Percentiles rank a stretch among this genome's conserved stretches.
Evolutionary conservation across 2,113 vertebrate genomes (phyloP).

Genomic region (Anseranas semipalmata): DNA sequence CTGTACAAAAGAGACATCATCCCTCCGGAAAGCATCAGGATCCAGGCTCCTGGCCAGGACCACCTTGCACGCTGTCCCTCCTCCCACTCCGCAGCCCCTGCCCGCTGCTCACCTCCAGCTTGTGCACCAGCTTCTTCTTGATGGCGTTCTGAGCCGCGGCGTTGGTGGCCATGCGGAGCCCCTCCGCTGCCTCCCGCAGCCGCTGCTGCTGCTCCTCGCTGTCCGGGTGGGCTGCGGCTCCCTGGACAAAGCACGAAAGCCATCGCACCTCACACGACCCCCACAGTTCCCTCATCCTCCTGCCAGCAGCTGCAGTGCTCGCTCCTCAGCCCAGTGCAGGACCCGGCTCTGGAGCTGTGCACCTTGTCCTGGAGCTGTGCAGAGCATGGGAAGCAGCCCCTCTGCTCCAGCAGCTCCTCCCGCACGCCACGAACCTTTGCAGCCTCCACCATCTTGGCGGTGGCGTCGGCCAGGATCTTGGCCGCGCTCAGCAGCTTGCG

Average conservation of each 20-base stretch:
- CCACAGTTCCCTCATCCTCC: neutral
- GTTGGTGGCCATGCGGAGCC: conserved; percentile 94
- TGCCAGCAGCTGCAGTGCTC: neutral
- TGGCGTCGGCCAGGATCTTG: conserved; percentile 95
- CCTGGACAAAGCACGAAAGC: conserved; percentile 72
- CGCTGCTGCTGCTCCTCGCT: conserved; percentile 97
- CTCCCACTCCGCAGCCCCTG: neutral
- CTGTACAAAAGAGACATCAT: neutral
- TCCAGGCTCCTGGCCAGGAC: rapidly evolving
- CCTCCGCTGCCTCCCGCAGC: conserved; percentile 92
- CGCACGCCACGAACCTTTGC: conserved; percentile 83
- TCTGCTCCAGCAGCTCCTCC: neutral
- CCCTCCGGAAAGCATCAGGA: neutral
- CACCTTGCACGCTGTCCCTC: rapidly evolving
- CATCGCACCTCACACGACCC: neutral
- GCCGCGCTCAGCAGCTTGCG: conserved; percentile 94
- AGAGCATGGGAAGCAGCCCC: neutral
- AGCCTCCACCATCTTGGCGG: conserved; percentile 97
- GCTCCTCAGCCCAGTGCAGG: neutral
- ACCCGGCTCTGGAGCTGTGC: neutral
- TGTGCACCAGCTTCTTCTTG: conserved; percentile 96
- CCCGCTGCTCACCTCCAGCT: conserved; percentile 84
- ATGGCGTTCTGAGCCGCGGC: conserved; percentile 95
- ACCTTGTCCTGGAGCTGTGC: neutral
- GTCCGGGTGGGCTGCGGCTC: conserved; percentile 96